Evolutionary conservation across 2,888 invertebrate species (phyloP).

Genomic region (Ganaspis brasiliensis): DNA sequence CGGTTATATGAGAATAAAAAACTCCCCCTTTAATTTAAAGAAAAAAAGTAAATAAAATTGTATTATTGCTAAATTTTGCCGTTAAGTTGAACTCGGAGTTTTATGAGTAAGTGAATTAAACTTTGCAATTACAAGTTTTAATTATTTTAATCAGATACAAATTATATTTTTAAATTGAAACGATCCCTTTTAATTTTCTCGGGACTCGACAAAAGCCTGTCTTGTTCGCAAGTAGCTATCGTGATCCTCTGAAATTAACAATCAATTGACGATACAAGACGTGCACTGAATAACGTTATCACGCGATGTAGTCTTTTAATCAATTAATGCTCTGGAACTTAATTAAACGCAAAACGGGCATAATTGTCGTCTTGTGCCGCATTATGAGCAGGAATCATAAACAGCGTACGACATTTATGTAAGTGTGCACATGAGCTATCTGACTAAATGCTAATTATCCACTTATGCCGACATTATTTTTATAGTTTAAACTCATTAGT

Average conservation of each 20-base stretch:
- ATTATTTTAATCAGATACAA: neutral
- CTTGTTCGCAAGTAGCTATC: slow-evolving; percentile 14
- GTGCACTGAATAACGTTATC: slow-evolving; percentile 23
- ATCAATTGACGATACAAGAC: slow-evolving; percentile 39
- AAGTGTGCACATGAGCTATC: slow-evolving; percentile 32
- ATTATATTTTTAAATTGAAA: neutral
- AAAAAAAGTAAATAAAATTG: no score
- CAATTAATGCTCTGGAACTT: slow-evolving; percentile 45
- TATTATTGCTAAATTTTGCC: no score
- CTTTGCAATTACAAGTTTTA: no score
- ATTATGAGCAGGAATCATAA: slow-evolving; percentile 16
- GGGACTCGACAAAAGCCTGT: slow-evolving; percentile 12
- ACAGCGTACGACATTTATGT: neutral
- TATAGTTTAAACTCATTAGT: slow-evolving; percentile 49
- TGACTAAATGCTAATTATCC: slow-evolving; percentile 73
- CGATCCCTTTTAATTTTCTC: neutral
- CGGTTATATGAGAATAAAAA: no score
- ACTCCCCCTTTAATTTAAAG: no score
- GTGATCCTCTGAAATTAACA: slow-evolving; percentile 33
- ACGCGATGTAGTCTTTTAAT: slow-evolving; percentile 39
- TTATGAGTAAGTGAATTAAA: no score
- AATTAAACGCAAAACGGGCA: slow-evolving; percentile 61
- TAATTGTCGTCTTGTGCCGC: slow-evolving; percentile 26
- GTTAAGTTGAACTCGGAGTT: no score
- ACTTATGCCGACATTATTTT: slow-evolving; percentile 65